Evolutionary conservation across 2,113 vertebrate genomes (phyloP), one percentile per base, ranked within the genome.

Genomic region (Nannospalax galili): DNA sequence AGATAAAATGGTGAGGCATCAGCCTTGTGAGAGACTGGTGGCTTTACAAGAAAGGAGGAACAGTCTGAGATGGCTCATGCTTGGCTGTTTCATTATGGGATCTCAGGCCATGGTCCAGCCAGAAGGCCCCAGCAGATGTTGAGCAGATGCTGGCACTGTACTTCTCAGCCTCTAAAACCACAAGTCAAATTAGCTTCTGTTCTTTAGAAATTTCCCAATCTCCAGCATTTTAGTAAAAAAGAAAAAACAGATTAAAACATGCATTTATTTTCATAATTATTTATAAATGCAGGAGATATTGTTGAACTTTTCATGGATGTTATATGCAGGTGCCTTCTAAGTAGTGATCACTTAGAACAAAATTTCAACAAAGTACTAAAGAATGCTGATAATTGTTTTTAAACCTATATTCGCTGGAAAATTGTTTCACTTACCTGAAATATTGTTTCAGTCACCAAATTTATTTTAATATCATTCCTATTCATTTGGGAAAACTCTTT

Each of bases 401-500:
- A 90, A 80, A 30, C 17, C 37, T 93, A 3, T 15, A 72, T 64
- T 67, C 45, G 32, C 22, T 67, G 16, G 14, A 86, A 92, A 73
- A 52, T 60, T 85, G 14, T 69, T 70, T 64, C 15, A 14, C 26
- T 80, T 81, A 84, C 14, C 12, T 70, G 64, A 86, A 91, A 78
- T 60, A 48, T 12, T 69, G 81, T 88, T 62, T 40, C 7, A 82
- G 30, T 42, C 32, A 72, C 1, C 5, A 85, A 89, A 60, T 85
- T 82, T 42, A 90, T 78, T 84, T 95, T 58, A 42, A 97, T 90
- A 73, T 0, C 28, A n/a, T 85, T 79, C 9, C 45, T 45, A 67
- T 42, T 84, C 52, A 90, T 20, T 19, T 8, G 79, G 24, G 9
- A 92, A 24, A 86, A 62, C 37, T 78, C 8, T 65, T 88, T 1